Conservation (phyloP, 2,113 vertebrate species). For the Osmerus mordax region DNA sequence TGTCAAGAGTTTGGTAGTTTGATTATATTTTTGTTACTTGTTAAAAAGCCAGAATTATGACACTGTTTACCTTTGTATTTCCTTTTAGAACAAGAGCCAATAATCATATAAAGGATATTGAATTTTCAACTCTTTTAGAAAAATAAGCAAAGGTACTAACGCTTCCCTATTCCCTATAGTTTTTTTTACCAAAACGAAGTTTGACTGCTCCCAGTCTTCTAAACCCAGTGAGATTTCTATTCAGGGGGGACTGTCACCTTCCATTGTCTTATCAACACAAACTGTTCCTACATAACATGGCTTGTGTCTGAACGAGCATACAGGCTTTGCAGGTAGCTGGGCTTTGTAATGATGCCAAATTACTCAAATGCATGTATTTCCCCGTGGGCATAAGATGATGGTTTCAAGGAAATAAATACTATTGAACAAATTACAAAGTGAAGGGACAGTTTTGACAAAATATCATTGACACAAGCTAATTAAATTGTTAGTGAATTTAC, state of each 20-base stretch:
- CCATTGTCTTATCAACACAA: slow-evolving; percentile 49
- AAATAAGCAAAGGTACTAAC: not conserved
- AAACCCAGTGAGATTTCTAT: slow-evolving; percentile 22
- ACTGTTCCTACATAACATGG: slow-evolving; percentile 43
- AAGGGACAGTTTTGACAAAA: slow-evolving; percentile 30
- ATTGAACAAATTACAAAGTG: slow-evolving; percentile 36
- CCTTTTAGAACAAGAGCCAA: too few relatives aligned
- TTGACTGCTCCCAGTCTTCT: slow-evolving; percentile 23
- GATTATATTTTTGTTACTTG: too few relatives aligned
- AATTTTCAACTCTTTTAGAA: slow-evolving; percentile 13
- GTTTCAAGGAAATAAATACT: slow-evolving; percentile 34
- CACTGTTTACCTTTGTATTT: too few relatives aligned
- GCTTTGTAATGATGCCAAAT: slow-evolving; percentile 52
- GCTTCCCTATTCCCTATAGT: not conserved
- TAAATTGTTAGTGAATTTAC: slow-evolving; percentile 7
- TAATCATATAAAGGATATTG: too few relatives aligned
- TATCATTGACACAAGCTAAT: slow-evolving; percentile 31
- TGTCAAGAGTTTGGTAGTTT: too few relatives aligned
- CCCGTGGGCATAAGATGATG: slow-evolving; percentile 47
- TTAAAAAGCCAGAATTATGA: too few relatives aligned
- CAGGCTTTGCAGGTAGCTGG: slow-evolving; percentile 38
- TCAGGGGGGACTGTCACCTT: slow-evolving; percentile 39
- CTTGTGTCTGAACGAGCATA: slow-evolving; percentile 41
- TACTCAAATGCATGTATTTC: slow-evolving; percentile 39
- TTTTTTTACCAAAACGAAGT: slow-evolving; percentile 7